Evolutionary conservation across 1,140 invertebrate species (phyloP).

Genomic region (Nilaparvata lugens): DNA sequence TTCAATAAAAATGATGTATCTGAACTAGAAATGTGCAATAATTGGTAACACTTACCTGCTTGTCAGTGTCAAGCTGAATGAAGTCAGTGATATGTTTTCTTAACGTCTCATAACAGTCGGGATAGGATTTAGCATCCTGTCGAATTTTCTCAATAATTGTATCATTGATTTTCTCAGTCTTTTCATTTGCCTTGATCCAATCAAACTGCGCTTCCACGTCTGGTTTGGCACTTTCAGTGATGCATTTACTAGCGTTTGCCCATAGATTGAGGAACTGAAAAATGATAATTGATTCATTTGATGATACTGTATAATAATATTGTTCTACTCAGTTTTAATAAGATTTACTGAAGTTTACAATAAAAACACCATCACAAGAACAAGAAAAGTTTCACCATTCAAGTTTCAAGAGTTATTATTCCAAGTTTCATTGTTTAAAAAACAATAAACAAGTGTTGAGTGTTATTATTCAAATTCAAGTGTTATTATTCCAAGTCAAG

Average conservation of each 20-base stretch:
- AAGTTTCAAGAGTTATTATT: no score
- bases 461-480: no score
- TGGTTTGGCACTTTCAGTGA: neutral
- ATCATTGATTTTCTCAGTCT: constrained; percentile 1
- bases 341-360: no score
- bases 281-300: neutral
- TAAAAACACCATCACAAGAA: no score
- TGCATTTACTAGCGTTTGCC: neutral
- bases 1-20: no score
- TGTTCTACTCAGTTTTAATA: no score
- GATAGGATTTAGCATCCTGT: neutral
- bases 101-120: neutral
- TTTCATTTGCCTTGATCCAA: neutral
- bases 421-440: no score
- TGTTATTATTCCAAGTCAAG: no score
- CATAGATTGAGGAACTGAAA: neutral
- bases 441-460: no score
- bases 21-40: neutral
- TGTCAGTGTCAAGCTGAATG: neutral
- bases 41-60: neutral
- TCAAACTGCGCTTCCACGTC: neutral
- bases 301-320: neutral
- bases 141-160: neutral
- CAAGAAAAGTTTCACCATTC: no score
- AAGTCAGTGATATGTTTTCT: neutral